These are phyloP conservation scores for Lepidochitona cinerea DNA, from an alignment of 2,888 invertebrate genomes.

Conservation along the genomic window DNA sequence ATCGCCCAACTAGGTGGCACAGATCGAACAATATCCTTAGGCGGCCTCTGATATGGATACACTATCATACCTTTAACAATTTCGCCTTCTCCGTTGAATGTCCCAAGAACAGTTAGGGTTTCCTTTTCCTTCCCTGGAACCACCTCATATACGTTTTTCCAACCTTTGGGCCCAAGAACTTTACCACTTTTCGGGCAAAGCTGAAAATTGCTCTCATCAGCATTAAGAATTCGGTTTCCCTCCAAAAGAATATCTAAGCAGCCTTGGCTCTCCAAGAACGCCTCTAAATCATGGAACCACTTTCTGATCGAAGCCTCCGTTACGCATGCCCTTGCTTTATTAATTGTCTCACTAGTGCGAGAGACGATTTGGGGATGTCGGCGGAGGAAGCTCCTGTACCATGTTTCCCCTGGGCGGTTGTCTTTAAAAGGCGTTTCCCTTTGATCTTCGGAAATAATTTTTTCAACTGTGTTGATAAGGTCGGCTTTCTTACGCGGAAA, in stretches of 20 bases:
- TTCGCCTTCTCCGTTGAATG: not conserved
- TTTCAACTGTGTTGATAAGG: slow-evolving; percentile 8
- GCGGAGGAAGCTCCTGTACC: slow-evolving; percentile 18
- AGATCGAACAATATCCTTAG: not conserved
- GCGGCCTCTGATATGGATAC: not conserved
- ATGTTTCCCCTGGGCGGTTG: slow-evolving; percentile 20
- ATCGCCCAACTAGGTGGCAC: slow-evolving; percentile 3
- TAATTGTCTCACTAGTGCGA: slow-evolving; percentile 4
- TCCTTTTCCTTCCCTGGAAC: slow-evolving; percentile 2
- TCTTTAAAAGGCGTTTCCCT: slow-evolving; percentile 18
- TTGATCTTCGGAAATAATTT: slow-evolving; percentile 6
- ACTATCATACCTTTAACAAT: not conserved
- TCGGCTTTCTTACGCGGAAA: not conserved
- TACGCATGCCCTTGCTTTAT: slow-evolving; percentile 16
- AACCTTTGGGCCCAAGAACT: slow-evolving; percentile 3
- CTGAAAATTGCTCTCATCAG: slow-evolving; percentile 19
- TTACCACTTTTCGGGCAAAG: slow-evolving; percentile 9
- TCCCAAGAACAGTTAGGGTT: slow-evolving; percentile 6
- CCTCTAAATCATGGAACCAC: slow-evolving; percentile 13
- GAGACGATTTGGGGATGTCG: slow-evolving; percentile 7
- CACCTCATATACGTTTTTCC: slow-evolving; percentile 4
- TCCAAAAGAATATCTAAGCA: slow-evolving; percentile 6
- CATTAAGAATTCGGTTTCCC: slow-evolving; percentile 12
- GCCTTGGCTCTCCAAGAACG: slow-evolving; percentile 11
- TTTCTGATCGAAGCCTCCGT: slow-evolving; percentile 11